Percentiles rank a stretch among this genome's conserved stretches.
phyloP scores from a whole-genome alignment of 2,113 vertebrate genomes.

The Rissa tridactyla region DNA sequence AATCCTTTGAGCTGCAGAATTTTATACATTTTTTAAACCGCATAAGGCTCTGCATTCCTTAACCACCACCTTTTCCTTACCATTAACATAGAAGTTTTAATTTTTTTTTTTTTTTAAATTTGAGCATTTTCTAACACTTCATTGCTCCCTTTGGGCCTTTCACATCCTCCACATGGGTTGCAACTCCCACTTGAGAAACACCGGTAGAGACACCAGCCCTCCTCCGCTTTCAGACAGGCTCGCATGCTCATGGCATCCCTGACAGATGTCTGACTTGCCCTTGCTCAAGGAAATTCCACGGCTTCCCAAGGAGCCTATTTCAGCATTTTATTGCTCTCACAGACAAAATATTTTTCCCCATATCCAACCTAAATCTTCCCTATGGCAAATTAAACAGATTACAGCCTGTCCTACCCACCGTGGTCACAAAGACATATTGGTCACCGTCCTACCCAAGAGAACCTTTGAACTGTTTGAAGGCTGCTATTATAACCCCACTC shows the following conservation, averaged over 20 bases:
- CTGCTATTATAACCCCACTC: neutral
- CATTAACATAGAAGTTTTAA: neutral
- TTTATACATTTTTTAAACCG: neutral
- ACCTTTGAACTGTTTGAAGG: neutral
- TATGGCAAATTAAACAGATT: conserved; percentile 16
- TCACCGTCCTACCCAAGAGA: neutral
- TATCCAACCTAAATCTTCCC: conserved; percentile 19
- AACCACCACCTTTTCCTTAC: neutral
- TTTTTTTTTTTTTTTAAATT: neutral
- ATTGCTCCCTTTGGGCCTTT: neutral
- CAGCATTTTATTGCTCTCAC: conserved; percentile 37
- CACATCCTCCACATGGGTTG: neutral
- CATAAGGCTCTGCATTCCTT: neutral
- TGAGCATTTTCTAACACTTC: neutral
- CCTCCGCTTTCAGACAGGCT: neutral
- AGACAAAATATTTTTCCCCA: conserved; percentile 32
- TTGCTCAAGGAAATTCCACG: conserved; percentile 28
- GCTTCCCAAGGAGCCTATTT: conserved; percentile 20
- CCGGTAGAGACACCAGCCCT: neutral
- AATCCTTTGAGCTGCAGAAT: conserved; percentile 13
- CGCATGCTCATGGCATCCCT: neutral
- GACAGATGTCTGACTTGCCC: conserved; percentile 16
- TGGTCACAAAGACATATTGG: conserved; percentile 24
- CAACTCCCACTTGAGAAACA: neutral
- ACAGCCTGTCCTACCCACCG: neutral